Conservation (phyloP, 2,113 vertebrate species). For the Laticauda laticaudata region DNA sequence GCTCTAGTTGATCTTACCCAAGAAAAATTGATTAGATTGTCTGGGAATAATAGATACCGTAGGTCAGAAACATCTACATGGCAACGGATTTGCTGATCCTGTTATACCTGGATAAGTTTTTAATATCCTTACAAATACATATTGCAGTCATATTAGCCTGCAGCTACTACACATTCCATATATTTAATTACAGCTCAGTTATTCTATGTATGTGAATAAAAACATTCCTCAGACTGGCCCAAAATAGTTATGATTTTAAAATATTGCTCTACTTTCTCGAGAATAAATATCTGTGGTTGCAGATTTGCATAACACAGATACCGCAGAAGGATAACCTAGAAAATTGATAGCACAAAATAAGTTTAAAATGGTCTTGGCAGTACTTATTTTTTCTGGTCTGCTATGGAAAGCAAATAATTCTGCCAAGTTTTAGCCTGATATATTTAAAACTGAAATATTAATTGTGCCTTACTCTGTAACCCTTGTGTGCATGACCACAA, state of each 20-base stretch:
- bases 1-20: neutral
- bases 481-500: neutral
- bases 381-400: neutral
- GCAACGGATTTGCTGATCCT: neutral
- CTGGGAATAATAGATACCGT: neutral
- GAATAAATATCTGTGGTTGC: neutral
- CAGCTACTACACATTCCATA: neutral
- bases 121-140: neutral
- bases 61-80: neutral
- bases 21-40: neutral
- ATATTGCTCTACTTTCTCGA: neutral
- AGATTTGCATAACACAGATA: neutral
- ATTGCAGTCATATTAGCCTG: neutral
- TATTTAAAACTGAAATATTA: neutral
- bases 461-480: neutral
- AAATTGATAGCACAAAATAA: neutral
- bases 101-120: neutral
- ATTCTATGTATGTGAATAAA: slow-evolving; percentile 1
- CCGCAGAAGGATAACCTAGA: neutral
- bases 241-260: neutral
- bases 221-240: neutral
- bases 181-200: slow-evolving; percentile 7
- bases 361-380: neutral
- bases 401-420: neutral
- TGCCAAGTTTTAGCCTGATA: neutral